phyloP scores from a whole-genome alignment of 1,140 invertebrate genomes.

The Drosophila watanabei region DNA sequence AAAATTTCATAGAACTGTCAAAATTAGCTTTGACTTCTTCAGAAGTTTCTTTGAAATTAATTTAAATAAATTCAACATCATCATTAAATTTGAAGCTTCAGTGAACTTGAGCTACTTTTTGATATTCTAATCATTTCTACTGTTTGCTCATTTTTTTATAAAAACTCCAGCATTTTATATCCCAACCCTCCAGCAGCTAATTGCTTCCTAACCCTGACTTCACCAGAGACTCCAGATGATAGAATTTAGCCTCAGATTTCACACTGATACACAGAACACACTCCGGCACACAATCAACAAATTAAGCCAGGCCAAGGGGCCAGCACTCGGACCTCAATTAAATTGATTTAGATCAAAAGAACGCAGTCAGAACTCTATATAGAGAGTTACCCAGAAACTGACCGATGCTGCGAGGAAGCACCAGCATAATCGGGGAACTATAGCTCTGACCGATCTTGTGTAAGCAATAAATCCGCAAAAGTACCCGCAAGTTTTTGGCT shows the following conservation, averaged over 20 bases:
- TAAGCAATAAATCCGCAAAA: conserved; percentile 76
- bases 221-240: conserved; percentile 19
- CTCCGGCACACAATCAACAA: conserved; percentile 56
- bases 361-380: conserved; percentile 29
- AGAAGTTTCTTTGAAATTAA: background rate
- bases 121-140: background rate
- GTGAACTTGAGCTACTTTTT: background rate
- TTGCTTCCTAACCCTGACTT: conserved; percentile 49
- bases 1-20: conserved; percentile 3
- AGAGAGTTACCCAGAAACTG: conserved; percentile 25
- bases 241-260: conserved; percentile 60
- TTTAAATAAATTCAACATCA: background rate
- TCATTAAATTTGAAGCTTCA: background rate
- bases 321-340: conserved; percentile 73
- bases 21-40: background rate
- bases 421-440: conserved; percentile 38
- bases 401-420: conserved; percentile 36
- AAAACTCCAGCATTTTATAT: background rate
- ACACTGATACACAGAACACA: conserved; percentile 61
- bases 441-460: conserved; percentile 48
- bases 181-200: conserved; percentile 21
- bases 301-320: conserved; percentile 64
- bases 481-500: conserved; percentile 61
- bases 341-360: conserved; percentile 78
- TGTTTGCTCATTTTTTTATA: background rate